Conservation (phyloP, 2,113 vertebrate genomes). For the Hirundichthys speculiger region DNA sequence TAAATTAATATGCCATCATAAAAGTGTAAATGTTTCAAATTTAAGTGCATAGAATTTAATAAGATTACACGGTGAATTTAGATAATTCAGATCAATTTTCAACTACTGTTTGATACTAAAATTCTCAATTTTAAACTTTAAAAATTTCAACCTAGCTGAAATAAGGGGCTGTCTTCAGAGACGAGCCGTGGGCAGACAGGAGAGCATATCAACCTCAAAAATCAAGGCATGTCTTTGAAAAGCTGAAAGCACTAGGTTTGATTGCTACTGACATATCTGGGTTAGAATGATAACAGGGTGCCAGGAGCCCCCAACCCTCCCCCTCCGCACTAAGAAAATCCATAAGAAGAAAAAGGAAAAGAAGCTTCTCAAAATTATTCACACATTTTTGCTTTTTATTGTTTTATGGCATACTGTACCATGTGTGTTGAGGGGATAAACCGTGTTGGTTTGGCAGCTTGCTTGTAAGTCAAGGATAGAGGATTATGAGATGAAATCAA, state of each 20-base stretch:
- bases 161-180: slow-evolving; percentile 20
- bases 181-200: slow-evolving; percentile 32
- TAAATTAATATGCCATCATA: neutral
- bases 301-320: slow-evolving; percentile 24
- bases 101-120: neutral
- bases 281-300: slow-evolving; percentile 70
- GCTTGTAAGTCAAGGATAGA: slow-evolving; percentile 51
- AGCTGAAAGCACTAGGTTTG: slow-evolving; percentile 62
- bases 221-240: slow-evolving; percentile 66
- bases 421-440: slow-evolving; percentile 53
- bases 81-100: too few species aligned
- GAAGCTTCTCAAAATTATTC: slow-evolving; percentile 33
- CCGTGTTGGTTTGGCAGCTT: slow-evolving; percentile 52
- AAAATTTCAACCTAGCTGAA: slow-evolving; percentile 17
- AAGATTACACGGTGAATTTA: neutral
- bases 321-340: slow-evolving; percentile 46
- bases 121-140: neutral
- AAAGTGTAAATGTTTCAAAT: neutral
- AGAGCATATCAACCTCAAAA: slow-evolving; percentile 52
- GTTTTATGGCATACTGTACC: slow-evolving; percentile 33
- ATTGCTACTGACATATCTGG: slow-evolving; percentile 75
- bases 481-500: slow-evolving; percentile 64
- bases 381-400: slow-evolving; percentile 40
- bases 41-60: too few species aligned
- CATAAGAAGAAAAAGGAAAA: slow-evolving; percentile 23